Evolutionary conservation across 2,113 vertebrate genomes (phyloP).

Genomic region (Corythaixoides concolor): DNA sequence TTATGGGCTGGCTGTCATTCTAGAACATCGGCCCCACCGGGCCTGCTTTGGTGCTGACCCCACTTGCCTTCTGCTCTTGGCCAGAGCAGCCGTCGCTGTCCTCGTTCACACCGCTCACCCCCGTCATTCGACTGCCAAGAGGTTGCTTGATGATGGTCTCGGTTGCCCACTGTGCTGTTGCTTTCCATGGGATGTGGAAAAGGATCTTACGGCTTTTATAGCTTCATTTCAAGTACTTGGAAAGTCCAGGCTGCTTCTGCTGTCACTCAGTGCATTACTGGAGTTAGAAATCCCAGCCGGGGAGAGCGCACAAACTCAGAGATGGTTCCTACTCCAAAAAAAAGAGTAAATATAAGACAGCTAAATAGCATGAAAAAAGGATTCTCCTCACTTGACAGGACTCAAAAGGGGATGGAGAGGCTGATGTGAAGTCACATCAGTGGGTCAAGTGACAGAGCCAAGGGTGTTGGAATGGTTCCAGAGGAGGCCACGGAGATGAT

Average conservation of each 20-base stretch:
- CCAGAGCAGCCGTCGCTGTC: neutral
- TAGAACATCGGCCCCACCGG: neutral
- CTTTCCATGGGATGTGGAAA: neutral
- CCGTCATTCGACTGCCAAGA: neutral
- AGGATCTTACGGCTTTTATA: neutral
- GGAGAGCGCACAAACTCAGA: neutral
- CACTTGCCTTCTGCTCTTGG: neutral
- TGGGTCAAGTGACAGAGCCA: fast-evolving
- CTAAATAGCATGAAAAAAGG: neutral
- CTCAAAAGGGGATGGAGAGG: neutral
- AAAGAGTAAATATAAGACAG: neutral
- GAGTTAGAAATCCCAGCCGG: neutral
- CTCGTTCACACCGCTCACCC: fast-evolving
- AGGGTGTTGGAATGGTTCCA: no score
- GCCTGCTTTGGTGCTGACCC: neutral
- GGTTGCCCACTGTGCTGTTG: neutral
- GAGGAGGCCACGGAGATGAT: no score
- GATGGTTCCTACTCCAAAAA: neutral
- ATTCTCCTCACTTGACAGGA: neutral
- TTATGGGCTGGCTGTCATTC: neutral
- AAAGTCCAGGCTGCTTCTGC: neutral
- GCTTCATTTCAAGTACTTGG: neutral
- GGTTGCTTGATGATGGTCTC: neutral
- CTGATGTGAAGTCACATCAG: neutral
- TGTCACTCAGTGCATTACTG: neutral